phyloP scores from a whole-genome alignment of 2,888 invertebrate species.

The Acronicta aceris region DNA sequence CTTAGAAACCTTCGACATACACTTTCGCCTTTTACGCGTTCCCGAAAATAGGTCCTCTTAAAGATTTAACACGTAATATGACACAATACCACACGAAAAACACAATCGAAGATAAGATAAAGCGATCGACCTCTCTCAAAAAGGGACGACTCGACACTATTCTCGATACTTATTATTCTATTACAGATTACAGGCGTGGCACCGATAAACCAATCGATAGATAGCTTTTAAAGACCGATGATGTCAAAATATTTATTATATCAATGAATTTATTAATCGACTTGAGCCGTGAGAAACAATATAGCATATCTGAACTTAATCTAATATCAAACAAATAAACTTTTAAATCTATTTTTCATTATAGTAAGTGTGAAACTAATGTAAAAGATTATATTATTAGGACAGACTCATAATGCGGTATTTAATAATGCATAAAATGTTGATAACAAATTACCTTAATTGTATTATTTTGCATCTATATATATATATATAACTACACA shows the following conservation, averaged over 20 bases:
- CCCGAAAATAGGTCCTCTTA: conserved; percentile 19
- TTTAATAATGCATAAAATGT: no score
- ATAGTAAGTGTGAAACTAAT: conserved; percentile 40
- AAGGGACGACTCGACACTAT: conserved; percentile 65
- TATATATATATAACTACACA: no score
- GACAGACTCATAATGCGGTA: no score
- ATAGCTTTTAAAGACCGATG: conserved; percentile 52
- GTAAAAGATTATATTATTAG: no score
- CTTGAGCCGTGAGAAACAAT: conserved; percentile 45
- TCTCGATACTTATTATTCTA: conserved; percentile 64
- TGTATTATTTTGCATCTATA: no score
- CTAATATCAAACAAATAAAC: conserved; percentile 27
- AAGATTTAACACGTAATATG: conserved; percentile 49
- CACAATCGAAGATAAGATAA: conserved; percentile 77
- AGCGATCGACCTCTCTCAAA: conserved; percentile 53
- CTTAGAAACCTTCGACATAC: conserved; percentile 16
- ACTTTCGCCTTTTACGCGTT: conserved; percentile 19
- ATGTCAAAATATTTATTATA: conserved; percentile 77
- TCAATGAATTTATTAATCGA: conserved; percentile 63
- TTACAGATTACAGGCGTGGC: conserved; percentile 58
- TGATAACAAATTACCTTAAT: no score
- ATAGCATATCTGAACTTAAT: conserved; percentile 9
- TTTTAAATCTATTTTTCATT: conserved; percentile 31
- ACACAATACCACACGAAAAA: conserved; percentile 56
- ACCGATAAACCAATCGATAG: conserved; percentile 57